Evolutionary conservation across 2,797 vertebrate genomes (phyloP).

Genomic region (Serranus cabrilla): DNA sequence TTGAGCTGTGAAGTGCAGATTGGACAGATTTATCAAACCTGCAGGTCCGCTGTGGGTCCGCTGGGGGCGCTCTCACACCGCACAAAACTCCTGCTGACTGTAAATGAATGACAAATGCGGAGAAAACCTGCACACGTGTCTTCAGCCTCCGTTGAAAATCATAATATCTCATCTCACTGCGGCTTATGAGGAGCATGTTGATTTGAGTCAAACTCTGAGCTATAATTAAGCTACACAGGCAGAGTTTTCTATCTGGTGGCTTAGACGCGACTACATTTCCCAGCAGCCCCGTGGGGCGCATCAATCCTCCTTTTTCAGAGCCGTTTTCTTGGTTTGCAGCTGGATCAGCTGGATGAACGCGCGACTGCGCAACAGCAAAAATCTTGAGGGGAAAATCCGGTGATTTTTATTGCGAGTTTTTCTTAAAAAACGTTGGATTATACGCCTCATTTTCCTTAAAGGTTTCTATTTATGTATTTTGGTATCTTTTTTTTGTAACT

Average conservation of each 20-base stretch:
- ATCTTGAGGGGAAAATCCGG: neutral
- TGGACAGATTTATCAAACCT: neutral
- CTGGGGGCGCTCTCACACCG: conserved; percentile 62
- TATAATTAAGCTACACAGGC: rapidly evolving
- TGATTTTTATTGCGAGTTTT: neutral
- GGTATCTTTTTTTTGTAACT: neutral
- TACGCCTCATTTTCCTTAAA: neutral
- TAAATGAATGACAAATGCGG: rapidly evolving
- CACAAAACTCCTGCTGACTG: neutral
- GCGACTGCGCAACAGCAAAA: conserved; percentile 18
- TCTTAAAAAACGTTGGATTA: neutral
- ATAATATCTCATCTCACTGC: rapidly evolving
- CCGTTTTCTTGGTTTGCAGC: conserved; percentile 52
- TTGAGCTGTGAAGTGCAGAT: rapidly evolving
- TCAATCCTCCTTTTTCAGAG: conserved; percentile 37
- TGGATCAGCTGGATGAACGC: conserved; percentile 67
- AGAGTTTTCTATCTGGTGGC: neutral
- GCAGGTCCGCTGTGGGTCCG: conserved; percentile 16
- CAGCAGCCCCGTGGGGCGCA: conserved; percentile 45
- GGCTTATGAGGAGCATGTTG: rapidly evolving
- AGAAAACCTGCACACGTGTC: neutral
- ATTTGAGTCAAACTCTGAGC: neutral
- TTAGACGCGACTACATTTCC: conserved; percentile 79
- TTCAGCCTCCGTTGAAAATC: neutral
- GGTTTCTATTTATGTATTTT: neutral